Evolutionary conservation across 2,797 vertebrate genomes (phyloP).

Genomic region (Allobates femoralis): DNA sequence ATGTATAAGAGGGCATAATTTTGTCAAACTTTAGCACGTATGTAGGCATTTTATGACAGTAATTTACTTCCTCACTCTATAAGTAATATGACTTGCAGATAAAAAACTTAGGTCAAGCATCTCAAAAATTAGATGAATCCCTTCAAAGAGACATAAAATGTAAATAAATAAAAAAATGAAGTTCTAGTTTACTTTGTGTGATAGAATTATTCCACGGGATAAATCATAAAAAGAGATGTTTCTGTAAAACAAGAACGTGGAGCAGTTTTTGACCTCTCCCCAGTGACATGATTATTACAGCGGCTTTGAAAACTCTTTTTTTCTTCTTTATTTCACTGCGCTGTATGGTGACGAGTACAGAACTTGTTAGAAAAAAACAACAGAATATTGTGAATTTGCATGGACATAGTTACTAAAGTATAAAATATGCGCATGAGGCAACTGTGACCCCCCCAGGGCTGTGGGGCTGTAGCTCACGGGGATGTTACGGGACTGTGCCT

Average conservation of each 20-base stretch:
- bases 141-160: slow-evolving; percentile 64
- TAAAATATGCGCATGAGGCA: not conserved
- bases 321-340: slow-evolving; percentile 44
- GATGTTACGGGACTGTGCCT: too few relatives aligned
- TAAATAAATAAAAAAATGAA: slow-evolving; percentile 63
- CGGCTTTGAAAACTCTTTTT: slow-evolving; percentile 35
- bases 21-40: slow-evolving; percentile 63
- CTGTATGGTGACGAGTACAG: slow-evolving; percentile 4
- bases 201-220: slow-evolving; percentile 58
- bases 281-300: slow-evolving; percentile 58
- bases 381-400: slow-evolving; percentile 12
- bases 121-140: slow-evolving; percentile 65
- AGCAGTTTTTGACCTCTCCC: slow-evolving; percentile 61
- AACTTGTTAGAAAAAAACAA: slow-evolving; percentile 12
- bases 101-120: slow-evolving; percentile 64
- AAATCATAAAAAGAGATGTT: slow-evolving; percentile 62
- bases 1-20: slow-evolving; percentile 64
- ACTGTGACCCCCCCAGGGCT: too few relatives aligned
- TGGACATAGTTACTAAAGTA: not conserved
- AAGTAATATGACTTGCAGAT: slow-evolving; percentile 64
- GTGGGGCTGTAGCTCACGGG: too few relatives aligned
- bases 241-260: slow-evolving; percentile 52
- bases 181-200: slow-evolving; percentile 62
- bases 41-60: slow-evolving; percentile 64
- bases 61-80: slow-evolving; percentile 64